Percentiles rank a stretch among this genome's conserved stretches.
These are phyloP conservation scores for Tenthredo livida DNA, from an alignment of 2,888 invertebrate species.

Conservation along the genomic window DNA sequence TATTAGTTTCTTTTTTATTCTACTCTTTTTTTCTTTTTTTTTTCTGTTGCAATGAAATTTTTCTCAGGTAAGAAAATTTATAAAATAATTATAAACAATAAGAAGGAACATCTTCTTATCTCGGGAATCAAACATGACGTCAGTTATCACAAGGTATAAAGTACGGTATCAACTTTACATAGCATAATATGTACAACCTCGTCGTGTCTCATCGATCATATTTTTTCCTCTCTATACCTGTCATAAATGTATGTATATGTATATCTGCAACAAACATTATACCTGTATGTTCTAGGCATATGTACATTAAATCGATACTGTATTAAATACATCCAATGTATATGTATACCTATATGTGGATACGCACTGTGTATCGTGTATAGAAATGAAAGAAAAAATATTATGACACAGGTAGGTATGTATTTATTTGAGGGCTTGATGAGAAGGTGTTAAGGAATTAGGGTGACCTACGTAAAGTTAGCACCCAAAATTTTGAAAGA, in stretches of 20 bases:
- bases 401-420: not conserved
- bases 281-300: not conserved
- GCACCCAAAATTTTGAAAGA: not conserved
- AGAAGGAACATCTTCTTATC: not conserved
- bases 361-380: not conserved
- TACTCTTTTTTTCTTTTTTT: not conserved
- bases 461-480: not conserved
- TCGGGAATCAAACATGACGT: conserved; percentile 7
- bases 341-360: too few relatives aligned
- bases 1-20: not conserved
- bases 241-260: not conserved
- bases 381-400: not conserved
- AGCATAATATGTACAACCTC: not conserved
- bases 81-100: not conserved
- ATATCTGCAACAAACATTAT: not conserved
- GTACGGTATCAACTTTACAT: conserved; percentile 4
- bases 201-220: conserved; percentile 17
- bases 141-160: not conserved
- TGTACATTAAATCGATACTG: conserved; percentile 9
- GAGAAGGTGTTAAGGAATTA: not conserved
- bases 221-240: not conserved
- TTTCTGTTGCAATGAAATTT: not conserved
- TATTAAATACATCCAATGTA: conserved; percentile 1
- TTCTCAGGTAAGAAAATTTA: not conserved
- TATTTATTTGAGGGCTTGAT: not conserved